These are phyloP conservation scores for Actenoides hombroni DNA, from an alignment of 2,113 vertebrate genomes.

Conservation along the genomic window DNA sequence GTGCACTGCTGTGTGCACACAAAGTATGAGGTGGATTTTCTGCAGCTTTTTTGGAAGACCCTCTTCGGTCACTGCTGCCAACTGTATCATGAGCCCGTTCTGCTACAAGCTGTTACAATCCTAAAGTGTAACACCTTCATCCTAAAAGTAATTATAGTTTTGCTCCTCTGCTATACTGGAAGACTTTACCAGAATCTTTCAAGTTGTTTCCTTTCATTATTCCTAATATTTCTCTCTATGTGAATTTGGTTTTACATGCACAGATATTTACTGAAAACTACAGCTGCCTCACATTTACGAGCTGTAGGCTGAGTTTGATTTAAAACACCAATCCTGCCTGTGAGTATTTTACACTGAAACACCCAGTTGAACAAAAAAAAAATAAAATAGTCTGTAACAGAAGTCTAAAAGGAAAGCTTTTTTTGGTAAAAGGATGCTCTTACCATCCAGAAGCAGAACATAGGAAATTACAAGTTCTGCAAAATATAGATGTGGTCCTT, in stretches of 20 bases:
- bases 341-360: background rate
- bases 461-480: background rate
- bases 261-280: background rate
- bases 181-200: background rate
- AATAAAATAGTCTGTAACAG: background rate
- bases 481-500: background rate
- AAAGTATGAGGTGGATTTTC: background rate
- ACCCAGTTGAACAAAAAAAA: background rate
- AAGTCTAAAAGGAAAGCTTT: background rate
- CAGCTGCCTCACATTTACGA: background rate
- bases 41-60: background rate
- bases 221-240: background rate
- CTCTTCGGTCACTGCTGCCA: background rate
- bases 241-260: background rate
- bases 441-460: background rate
- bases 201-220: background rate
- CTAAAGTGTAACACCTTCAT: background rate
- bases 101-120: background rate
- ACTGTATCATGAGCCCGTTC: rapidly evolving
- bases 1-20: background rate
- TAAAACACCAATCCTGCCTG: background rate
- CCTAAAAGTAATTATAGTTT: background rate
- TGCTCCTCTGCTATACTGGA: background rate
- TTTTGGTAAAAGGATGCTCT: background rate
- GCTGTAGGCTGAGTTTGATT: background rate